A percentile compares a stretch with the other conserved stretches of the same genome.
Conservation (phyloP, 2,113 vertebrate genomes). For the Macquaria ambigua region DNA sequence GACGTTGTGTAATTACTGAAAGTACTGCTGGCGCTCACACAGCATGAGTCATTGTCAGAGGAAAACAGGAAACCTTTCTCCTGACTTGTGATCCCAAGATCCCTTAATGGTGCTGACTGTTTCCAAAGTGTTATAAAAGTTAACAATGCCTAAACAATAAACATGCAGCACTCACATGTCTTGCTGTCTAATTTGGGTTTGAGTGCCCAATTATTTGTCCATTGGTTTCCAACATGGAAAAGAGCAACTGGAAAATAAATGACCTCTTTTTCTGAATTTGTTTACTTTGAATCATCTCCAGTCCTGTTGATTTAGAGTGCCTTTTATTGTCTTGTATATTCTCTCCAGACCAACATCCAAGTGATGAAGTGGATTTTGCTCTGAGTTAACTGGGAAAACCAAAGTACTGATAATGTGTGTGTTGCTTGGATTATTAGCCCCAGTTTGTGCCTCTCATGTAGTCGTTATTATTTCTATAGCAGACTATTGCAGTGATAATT, state of each 20-base stretch:
- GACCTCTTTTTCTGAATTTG: slow-evolving; percentile 3
- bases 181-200: slow-evolving; percentile 50
- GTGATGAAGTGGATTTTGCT: slow-evolving; percentile 15
- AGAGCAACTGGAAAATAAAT: slow-evolving; percentile 24
- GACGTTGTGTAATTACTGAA: slow-evolving; percentile 74
- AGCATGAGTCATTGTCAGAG: slow-evolving; percentile 70
- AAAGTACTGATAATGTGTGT: not conserved
- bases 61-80: slow-evolving; percentile 69
- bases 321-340: slow-evolving; percentile 16
- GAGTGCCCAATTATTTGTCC: slow-evolving; percentile 41
- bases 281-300: slow-evolving; percentile 33
- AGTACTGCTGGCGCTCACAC: slow-evolving; percentile 58
- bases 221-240: slow-evolving; percentile 42
- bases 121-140: slow-evolving; percentile 67
- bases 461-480: not conserved
- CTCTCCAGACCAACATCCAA: slow-evolving; percentile 1
- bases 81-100: slow-evolving; percentile 40
- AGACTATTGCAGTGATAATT: not conserved
- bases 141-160: slow-evolving; percentile 64
- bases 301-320: not conserved
- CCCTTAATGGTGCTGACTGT: slow-evolving; percentile 49
- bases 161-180: slow-evolving; percentile 39
- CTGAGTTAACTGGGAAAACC: not conserved
- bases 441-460: not conserved
- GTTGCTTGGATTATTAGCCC: not conserved